Evolutionary conservation across 2,888 invertebrate species (phyloP).

Genomic region (Horisme vitalbata): DNA sequence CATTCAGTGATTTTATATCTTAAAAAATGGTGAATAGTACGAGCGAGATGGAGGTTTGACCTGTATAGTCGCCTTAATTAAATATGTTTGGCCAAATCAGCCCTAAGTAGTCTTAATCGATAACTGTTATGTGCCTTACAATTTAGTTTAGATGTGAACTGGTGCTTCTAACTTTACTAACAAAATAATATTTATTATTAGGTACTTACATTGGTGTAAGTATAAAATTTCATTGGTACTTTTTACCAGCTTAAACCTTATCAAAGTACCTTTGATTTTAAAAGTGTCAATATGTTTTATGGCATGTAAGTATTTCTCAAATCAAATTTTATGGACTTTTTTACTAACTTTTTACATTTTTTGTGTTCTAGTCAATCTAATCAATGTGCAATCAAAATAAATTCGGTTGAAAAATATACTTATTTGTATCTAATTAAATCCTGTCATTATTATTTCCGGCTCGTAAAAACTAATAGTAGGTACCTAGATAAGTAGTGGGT

Average conservation of each 20-base stretch:
- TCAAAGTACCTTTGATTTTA: constrained; percentile 8
- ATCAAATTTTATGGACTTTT: neutral
- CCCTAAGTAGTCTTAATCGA: too few species aligned
- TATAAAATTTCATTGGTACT: too few species aligned
- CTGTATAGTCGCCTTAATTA: too few species aligned
- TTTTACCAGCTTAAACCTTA: too few species aligned
- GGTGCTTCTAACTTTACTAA: constrained; percentile 4
- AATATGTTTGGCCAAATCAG: too few species aligned
- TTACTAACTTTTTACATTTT: constrained; percentile 19
- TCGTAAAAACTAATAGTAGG: neutral
- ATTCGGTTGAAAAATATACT: constrained; percentile 3
- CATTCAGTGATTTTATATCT: too few species aligned
- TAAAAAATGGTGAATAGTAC: too few species aligned
- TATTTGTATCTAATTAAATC: neutral
- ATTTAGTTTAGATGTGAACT: neutral
- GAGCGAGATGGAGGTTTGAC: too few species aligned
- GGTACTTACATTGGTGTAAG: neutral
- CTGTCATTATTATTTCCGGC: too few species aligned
- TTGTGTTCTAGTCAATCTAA: constrained; percentile 52
- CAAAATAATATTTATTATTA: constrained; percentile 1
- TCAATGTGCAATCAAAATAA: constrained; percentile 28
- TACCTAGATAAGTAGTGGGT: neutral
- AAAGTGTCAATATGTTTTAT: constrained; percentile 19
- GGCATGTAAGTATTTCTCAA: constrained; percentile 4
- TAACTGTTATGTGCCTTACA: neutral